Conservation (phyloP, 2,888 invertebrate genomes). For the Brachyptera putata region DNA sequence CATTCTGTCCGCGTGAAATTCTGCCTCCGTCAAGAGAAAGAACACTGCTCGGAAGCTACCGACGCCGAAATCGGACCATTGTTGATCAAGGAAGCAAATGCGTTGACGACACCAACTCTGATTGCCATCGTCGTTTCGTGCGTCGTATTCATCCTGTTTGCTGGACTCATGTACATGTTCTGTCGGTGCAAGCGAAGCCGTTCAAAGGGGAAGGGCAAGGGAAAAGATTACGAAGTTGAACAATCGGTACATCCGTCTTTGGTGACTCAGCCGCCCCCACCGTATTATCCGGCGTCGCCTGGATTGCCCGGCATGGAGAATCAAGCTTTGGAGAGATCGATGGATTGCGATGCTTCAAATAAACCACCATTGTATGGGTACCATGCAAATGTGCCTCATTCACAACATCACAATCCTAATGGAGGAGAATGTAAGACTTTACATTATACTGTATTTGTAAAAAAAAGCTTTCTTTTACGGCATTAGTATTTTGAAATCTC, state of each 20-base stretch:
- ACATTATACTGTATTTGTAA: too few relatives aligned
- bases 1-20: conserved; percentile 66
- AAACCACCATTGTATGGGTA: conserved; percentile 81
- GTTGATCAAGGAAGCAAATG: conserved; percentile 73
- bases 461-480: conserved; percentile 36
- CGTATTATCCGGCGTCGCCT: conserved; percentile 71
- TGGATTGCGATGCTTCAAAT: conserved; percentile 79
- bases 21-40: conserved; percentile 73
- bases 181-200: conserved; percentile 80
- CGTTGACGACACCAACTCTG: conserved; percentile 70
- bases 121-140: conserved; percentile 75
- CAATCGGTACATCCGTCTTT: conserved; percentile 74
- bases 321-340: conserved; percentile 84
- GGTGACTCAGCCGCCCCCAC: conserved; percentile 83
- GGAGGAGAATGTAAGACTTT: conserved; percentile 79
- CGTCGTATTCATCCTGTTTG: conserved; percentile 72
- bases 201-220: conserved; percentile 71
- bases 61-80: conserved; percentile 81
- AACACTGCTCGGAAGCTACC: conserved; percentile 77
- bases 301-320: conserved; percentile 72
- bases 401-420: conserved; percentile 63
- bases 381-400: conserved; percentile 66
- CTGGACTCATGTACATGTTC: conserved; percentile 72
- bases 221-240: conserved; percentile 90
- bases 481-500: not conserved